phyloP scores from a whole-genome alignment of 2,888 invertebrate genomes.

The Opisthograptis luteolata region DNA sequence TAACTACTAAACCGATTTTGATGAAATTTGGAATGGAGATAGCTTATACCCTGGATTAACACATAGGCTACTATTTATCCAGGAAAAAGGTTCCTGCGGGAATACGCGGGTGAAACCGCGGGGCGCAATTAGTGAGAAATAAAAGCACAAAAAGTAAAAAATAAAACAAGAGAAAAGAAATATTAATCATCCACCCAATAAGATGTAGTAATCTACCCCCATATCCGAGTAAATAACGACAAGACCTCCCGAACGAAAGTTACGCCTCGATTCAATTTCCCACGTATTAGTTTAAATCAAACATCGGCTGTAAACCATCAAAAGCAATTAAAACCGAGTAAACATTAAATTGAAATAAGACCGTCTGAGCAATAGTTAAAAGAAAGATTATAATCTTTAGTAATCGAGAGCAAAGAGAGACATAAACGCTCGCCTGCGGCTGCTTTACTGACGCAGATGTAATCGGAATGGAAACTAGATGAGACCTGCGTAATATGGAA shows the following conservation, averaged over 20 bases:
- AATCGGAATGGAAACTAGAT: neutral
- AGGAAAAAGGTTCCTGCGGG: no score
- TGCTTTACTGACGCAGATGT: constrained; percentile 12
- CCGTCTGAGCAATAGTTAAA: constrained; percentile 54
- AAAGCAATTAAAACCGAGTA: constrained; percentile 44
- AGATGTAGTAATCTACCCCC: neutral
- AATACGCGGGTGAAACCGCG: no score
- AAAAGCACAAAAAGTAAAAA: no score
- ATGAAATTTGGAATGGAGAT: no score
- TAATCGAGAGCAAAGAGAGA: constrained; percentile 57
- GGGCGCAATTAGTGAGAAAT: no score
- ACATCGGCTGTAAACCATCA: constrained; percentile 33
- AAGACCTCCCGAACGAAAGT: constrained; percentile 5
- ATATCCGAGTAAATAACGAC: neutral
- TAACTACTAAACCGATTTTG: no score
- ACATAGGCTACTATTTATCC: no score
- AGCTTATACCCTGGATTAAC: no score
- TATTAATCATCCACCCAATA: neutral
- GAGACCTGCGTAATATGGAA: no score
- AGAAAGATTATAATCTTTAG: constrained; percentile 50
- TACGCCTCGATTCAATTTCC: constrained; percentile 31
- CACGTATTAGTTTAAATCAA: constrained; percentile 31
- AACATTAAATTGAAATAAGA: constrained; percentile 49
- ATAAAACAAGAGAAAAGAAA: constrained; percentile 21
- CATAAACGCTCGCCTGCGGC: constrained; percentile 52